A percentile compares a stretch with the other conserved stretches of the same genome.
Conservation (phyloP, 2,797 vertebrate species). For the Mormyrus proboscirostris region DNA sequence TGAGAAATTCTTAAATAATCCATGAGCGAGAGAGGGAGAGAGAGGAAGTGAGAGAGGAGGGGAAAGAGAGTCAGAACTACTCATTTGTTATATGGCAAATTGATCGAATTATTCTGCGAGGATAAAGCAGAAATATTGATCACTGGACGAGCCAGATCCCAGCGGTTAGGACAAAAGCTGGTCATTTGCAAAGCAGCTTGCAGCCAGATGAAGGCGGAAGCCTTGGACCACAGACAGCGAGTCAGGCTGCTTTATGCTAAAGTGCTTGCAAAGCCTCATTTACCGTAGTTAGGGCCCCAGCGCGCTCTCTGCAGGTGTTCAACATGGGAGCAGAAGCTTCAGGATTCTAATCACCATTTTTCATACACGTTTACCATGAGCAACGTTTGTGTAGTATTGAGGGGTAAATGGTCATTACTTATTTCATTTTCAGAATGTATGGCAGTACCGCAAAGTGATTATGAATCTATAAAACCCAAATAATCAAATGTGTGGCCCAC, state of each 20-base stretch:
- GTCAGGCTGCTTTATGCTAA: background rate
- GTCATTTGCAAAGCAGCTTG: background rate
- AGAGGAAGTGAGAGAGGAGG: constrained; percentile 28
- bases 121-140: constrained; percentile 50
- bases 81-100: constrained; percentile 46
- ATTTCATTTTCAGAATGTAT: background rate
- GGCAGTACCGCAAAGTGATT: background rate
- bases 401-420: background rate
- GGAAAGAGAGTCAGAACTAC: constrained; percentile 29
- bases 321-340: background rate
- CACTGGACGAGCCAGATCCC: constrained; percentile 43
- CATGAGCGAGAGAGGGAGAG: constrained; percentile 22
- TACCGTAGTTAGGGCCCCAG: background rate
- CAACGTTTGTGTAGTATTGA: background rate
- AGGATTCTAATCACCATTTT: background rate
- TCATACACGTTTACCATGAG: background rate
- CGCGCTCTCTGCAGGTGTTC: background rate
- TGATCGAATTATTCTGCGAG: constrained; percentile 61
- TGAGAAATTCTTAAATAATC: constrained; percentile 29
- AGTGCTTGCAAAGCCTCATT: background rate
- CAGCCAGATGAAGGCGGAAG: background rate
- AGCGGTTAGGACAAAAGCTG: constrained; percentile 18
- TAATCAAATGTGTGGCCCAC: background rate
- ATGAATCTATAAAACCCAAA: background rate
- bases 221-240: background rate